These are phyloP conservation scores for Ditylenchus weischeri DNA, from an alignment of 2,888 invertebrate species.

Conservation along the genomic window DNA sequence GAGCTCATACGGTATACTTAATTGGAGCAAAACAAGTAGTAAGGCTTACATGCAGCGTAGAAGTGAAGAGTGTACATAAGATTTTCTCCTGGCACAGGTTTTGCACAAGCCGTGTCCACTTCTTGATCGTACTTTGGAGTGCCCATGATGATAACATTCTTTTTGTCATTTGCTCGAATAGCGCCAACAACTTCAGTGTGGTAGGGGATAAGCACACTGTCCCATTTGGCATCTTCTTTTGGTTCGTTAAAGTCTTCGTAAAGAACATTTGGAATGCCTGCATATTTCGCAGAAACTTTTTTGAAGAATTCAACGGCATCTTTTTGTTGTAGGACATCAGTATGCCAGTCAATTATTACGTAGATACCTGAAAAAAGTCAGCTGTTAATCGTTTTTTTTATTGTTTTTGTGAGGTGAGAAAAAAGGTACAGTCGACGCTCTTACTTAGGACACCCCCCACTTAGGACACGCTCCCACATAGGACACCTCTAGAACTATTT, in stretches of 20 bases:
- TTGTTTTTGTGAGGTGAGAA: no score
- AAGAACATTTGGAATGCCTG: conserved; percentile 20
- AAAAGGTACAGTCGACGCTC: no score
- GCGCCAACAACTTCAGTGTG: conserved; percentile 22
- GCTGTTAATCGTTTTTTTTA: no score
- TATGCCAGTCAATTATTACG: conserved; percentile 8
- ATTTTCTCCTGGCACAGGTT: conserved; percentile 21
- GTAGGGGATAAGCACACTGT: conserved; percentile 17
- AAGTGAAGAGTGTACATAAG: conserved; percentile 29
- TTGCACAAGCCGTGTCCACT: conserved; percentile 20
- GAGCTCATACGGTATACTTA: no score
- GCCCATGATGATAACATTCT: conserved; percentile 27
- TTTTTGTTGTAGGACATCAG: not conserved
- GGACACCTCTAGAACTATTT: no score
- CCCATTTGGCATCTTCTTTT: conserved; percentile 15
- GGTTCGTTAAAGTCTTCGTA: conserved; percentile 28
- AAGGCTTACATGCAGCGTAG: conserved; percentile 19
- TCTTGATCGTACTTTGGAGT: conserved; percentile 26
- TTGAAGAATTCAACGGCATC: conserved; percentile 18
- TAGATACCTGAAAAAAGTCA: conserved; percentile 8
- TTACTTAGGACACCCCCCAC: no score
- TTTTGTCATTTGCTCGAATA: conserved; percentile 20
- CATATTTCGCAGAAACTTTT: conserved; percentile 15
- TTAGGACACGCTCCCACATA: no score
- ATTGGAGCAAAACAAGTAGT: no score